A percentile compares a stretch with the other conserved stretches of the same genome.
Evolutionary conservation across 1,140 invertebrate species (phyloP).

Genomic region (Agraylea sexmaculata): DNA sequence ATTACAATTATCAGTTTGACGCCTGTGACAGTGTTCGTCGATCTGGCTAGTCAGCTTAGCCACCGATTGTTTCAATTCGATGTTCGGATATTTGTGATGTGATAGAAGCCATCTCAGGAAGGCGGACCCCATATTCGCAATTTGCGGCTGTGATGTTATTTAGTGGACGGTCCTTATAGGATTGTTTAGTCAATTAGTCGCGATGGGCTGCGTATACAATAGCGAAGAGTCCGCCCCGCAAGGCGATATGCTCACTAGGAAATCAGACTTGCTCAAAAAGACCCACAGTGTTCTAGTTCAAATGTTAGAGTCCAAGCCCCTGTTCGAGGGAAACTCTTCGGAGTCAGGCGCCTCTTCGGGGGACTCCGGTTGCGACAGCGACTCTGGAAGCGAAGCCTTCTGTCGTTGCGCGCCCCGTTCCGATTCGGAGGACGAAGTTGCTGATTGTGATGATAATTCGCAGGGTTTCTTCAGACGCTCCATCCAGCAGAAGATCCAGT

Average conservation of each 20-base stretch:
- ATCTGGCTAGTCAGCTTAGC: no score
- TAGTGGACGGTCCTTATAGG: no score
- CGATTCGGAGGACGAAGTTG: slow-evolving; percentile 43
- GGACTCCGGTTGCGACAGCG: slow-evolving; percentile 51
- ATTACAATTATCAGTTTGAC: no score
- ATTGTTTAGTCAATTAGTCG: no score
- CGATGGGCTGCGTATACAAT: slow-evolving; percentile 37
- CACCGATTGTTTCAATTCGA: no score
- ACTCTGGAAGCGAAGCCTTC: slow-evolving; percentile 33
- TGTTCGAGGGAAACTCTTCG: slow-evolving; percentile 25
- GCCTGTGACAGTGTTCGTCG: no score
- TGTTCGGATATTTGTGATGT: no score
- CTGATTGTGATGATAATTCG: slow-evolving; percentile 48
- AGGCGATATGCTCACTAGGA: slow-evolving; percentile 23
- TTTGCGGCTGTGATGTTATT: no score
- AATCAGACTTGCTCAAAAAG: slow-evolving; percentile 20
- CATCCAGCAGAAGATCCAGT: slow-evolving; percentile 97
- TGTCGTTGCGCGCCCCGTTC: slow-evolving; percentile 40
- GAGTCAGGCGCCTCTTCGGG: slow-evolving; percentile 22
- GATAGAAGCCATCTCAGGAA: no score
- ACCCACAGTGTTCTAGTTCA: slow-evolving; percentile 39
- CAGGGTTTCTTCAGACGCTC: slow-evolving; percentile 80
- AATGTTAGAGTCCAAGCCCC: slow-evolving; percentile 40
- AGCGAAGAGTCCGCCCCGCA: slow-evolving; percentile 26
- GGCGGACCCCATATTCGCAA: no score